These are phyloP conservation scores for Crepidodera aurea DNA, from an alignment of 2,888 invertebrate genomes.

Conservation along the genomic window DNA sequence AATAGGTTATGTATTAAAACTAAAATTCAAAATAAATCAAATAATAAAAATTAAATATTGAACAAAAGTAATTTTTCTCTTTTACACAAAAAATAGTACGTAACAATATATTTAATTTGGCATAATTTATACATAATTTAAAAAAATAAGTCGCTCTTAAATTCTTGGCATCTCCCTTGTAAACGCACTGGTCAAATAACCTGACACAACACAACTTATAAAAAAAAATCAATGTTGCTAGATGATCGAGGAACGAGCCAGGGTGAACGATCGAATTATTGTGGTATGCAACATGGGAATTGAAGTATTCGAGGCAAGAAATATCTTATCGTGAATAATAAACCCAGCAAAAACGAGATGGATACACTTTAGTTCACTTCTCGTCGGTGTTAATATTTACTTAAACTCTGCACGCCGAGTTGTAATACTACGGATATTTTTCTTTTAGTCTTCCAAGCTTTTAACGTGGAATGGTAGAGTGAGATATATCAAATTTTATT, in stretches of 20 bases:
- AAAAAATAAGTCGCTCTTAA: no score
- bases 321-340: constrained; percentile 20
- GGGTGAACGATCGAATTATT: constrained; percentile 22
- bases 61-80: no score
- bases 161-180: neutral
- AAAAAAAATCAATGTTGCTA: constrained; percentile 14
- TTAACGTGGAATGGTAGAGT: neutral
- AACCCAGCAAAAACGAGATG: constrained; percentile 18
- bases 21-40: no score
- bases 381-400: constrained; percentile 12
- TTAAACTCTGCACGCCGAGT: constrained; percentile 6
- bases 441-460: constrained; percentile 3
- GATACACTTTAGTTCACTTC: constrained; percentile 10
- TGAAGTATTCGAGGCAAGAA: constrained; percentile 17
- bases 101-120: no score
- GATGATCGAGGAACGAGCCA: constrained; percentile 5
- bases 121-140: no score
- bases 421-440: neutral
- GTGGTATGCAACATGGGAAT: constrained; percentile 24
- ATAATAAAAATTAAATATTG: no score
- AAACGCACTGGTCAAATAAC: neutral
- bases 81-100: no score
- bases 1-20: no score
- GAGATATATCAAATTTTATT: no score
- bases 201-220: constrained; percentile 10